Evolutionary conservation across 92 coral and sea anemone species (phyloP), one percentile per base, ranked within the genome.

Genomic region (Heliopora coerulea): DNA sequence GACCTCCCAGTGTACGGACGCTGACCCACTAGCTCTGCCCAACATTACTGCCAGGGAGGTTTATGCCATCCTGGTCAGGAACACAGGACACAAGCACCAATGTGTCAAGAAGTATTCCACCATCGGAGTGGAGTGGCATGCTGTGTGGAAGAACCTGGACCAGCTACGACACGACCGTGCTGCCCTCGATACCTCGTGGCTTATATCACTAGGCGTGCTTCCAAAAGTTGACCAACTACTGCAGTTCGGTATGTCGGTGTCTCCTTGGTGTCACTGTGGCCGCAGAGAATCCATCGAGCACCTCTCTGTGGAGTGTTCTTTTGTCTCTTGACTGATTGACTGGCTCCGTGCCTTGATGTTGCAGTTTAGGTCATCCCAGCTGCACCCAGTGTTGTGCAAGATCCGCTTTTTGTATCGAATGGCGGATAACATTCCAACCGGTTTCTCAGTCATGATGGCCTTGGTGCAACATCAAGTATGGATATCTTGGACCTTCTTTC

Each of bases 151-250:
- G 1, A 25, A 25, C 44, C 42, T 61, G 1, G 40, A 8, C 4
- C 44, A 27, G 14, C 37, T n/a, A 21, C 17, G 19, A 3, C 32
- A 15, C 17, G 42, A 29, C 0, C 68, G 68, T 5, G 0, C 48
- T 18, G 68, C n/a, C 8, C 68, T 14, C 24, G 68, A 62, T n/a
- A 62, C 44, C 37, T 10, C 17, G n/a, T 61, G 67, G 67, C 67
- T 61, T 23, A 34, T 62, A 1, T 44, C 68, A 13, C 68, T 31
- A 21, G 68, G 48, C 13, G 8, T 37, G 1, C 26, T 34, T 37
- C 11, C 42, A 11, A 4, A n/a, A n/a, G n/a, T n/a, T n/a, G n/a
- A n/a, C n/a, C n/a, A n/a, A n/a, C 20, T 59, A 42, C 5, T 59
- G 14, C 68, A 48, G 3, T 31, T 62, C 10, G 48, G 68, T 3